These are phyloP conservation scores for Emydura subglobosa DNA, from an alignment of 2,113 vertebrate species.

Conservation along the genomic window DNA sequence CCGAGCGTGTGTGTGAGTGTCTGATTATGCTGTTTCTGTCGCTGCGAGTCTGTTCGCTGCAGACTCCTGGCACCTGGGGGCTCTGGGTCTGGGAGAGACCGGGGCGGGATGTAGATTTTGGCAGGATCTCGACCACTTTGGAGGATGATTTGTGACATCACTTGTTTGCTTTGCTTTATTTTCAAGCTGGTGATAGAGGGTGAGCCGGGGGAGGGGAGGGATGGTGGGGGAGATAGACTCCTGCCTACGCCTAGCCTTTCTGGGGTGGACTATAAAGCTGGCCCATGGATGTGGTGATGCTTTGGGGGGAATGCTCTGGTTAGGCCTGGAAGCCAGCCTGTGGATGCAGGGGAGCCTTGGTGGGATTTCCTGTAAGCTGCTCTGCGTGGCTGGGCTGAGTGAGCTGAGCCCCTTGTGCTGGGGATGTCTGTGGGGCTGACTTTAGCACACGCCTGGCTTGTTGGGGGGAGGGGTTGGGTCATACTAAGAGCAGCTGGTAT, in stretches of 20 bases:
- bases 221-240: rapidly evolving
- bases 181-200: neutral
- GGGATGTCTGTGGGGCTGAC: neutral
- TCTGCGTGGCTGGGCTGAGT: neutral
- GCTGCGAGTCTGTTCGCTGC: constrained; percentile 20
- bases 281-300: neutral
- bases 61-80: constrained; percentile 33
- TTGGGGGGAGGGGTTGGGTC: neutral
- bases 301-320: neutral
- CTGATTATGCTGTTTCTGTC: constrained; percentile 32
- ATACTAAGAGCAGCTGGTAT: neutral
- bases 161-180: constrained; percentile 56
- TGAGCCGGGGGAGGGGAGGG: rapidly evolving
- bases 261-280: rapidly evolving
- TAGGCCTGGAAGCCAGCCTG: neutral
- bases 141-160: constrained; percentile 50
- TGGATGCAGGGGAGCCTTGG: neutral
- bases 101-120: constrained; percentile 47
- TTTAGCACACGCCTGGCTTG: neutral
- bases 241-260: neutral
- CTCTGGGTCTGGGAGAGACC: constrained; percentile 50
- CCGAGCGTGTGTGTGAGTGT: neutral
- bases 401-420: neutral
- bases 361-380: neutral
- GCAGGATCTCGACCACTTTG: constrained; percentile 25